phyloP scores from a whole-genome alignment of 2,113 vertebrate genomes.

The Cygnus buccinator region DNA sequence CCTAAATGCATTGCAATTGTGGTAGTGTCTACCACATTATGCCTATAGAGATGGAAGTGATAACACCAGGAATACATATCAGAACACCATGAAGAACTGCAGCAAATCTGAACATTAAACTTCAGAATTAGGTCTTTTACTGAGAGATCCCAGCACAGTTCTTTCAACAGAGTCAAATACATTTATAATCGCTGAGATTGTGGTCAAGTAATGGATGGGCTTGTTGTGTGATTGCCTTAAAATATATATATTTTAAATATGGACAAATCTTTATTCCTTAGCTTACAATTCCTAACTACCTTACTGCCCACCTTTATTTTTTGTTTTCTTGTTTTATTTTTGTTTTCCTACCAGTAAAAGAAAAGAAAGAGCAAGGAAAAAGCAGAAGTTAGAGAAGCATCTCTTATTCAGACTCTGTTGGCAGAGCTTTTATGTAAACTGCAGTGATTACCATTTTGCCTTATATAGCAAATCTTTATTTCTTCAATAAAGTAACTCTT shows the following conservation, averaged over 20 bases:
- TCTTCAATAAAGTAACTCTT: constrained; percentile 15
- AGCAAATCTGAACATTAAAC: neutral
- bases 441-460: constrained; percentile 1
- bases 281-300: neutral
- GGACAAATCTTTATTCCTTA: neutral
- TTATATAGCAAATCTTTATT: constrained; percentile 38
- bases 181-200: neutral
- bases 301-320: neutral
- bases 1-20: neutral
- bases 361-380: neutral
- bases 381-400: neutral
- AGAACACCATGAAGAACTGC: neutral
- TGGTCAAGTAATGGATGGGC: neutral
- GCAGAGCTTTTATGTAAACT: constrained; percentile 11
- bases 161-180: neutral
- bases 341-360: neutral
- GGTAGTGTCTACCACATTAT: neutral
- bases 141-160: neutral
- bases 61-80: neutral
- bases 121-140: neutral
- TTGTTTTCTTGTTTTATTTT: neutral
- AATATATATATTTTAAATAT: neutral
- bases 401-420: neutral
- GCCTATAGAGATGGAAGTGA: neutral
- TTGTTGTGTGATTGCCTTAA: neutral